Evolutionary conservation across 2,888 invertebrate species (phyloP).

Genomic region (Drosophila koepferae): DNA sequence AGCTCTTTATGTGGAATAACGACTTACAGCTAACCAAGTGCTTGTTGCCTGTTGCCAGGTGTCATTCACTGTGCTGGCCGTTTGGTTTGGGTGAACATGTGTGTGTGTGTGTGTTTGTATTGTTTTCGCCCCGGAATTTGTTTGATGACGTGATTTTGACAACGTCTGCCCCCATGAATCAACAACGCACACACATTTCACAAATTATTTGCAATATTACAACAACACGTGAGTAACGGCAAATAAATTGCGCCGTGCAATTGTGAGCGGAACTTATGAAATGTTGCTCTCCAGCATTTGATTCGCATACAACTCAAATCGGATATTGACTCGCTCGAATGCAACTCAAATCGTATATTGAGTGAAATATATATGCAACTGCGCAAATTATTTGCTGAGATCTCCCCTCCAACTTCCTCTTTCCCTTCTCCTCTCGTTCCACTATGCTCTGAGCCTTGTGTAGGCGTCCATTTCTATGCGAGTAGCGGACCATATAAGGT

Average conservation of each 20-base stretch:
- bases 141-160: constrained; percentile 65
- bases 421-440: not conserved
- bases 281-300: constrained; percentile 43
- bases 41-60: constrained; percentile 24
- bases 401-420: constrained; percentile 28
- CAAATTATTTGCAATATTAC: constrained; percentile 67
- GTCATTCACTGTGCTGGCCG: not conserved
- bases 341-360: constrained; percentile 9
- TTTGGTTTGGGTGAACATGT: not conserved
- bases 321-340: constrained; percentile 5
- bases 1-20: constrained; percentile 22
- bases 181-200: constrained; percentile 50
- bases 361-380: constrained; percentile 37
- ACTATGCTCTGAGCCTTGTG: constrained; percentile 27
- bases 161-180: constrained; percentile 34
- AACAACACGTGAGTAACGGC: not conserved
- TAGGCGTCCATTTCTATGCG: constrained; percentile 23
- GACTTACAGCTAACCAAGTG: constrained; percentile 27
- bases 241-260: constrained; percentile 50
- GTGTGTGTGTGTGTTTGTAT: not conserved
- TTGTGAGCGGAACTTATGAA: constrained; percentile 64
- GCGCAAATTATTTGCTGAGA: constrained; percentile 64
- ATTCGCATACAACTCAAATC: constrained; percentile 8
- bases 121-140: constrained; percentile 16
- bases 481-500: not conserved